Base-by-base conservation (phyloP, 2,888 invertebrate species). In the Cephonodes hylas region DNA sequence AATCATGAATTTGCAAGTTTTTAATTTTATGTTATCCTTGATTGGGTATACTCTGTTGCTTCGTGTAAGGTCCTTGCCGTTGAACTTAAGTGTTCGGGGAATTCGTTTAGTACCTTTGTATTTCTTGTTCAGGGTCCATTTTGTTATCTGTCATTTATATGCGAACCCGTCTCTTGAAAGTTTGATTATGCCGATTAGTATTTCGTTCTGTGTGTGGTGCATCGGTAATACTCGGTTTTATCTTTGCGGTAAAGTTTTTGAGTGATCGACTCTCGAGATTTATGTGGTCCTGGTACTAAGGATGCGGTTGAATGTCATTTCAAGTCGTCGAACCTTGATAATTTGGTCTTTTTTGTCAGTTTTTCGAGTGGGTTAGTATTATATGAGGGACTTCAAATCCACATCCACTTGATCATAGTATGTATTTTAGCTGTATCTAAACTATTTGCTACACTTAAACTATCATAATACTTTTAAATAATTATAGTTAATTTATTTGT, bases 81-180 rank as follows among this genome's bases (percentile, higher is more conserved):
- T 4, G 10, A 31, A 27, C 18, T 31, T 53, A 31, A 31, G 18
- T 8, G 53, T 53, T 53, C 53, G 31, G 27, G 53, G 53, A 53
- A 53, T 53, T 31, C 10, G 18, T 18, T 53, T 53, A 27, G 53
- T 4, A 48, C 5, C 13, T 18, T 10, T 23, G 46, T 20, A 18
- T 20, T 48, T 53, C 53, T 53, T 31, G 53, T 18, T 6, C 18
- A 10, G 27, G 8, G 27, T 53, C n/a, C 15, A 13, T 31, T 45
- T 45, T 42, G 25, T 42, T 59, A 59, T 45, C 20, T 22, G 27
- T 27, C 48, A 25, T 53, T 53, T 53, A 53, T 31, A 53, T 53
- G 27, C 53, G 15, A 18, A 5, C 27, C 27, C 8, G 27, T 53
- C 27, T 53, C 27, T 53, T n/a, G 27, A 18, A 3, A 53, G 8